Conservation (phyloP, 2,888 invertebrate species). For the Cheilosia impressa region DNA sequence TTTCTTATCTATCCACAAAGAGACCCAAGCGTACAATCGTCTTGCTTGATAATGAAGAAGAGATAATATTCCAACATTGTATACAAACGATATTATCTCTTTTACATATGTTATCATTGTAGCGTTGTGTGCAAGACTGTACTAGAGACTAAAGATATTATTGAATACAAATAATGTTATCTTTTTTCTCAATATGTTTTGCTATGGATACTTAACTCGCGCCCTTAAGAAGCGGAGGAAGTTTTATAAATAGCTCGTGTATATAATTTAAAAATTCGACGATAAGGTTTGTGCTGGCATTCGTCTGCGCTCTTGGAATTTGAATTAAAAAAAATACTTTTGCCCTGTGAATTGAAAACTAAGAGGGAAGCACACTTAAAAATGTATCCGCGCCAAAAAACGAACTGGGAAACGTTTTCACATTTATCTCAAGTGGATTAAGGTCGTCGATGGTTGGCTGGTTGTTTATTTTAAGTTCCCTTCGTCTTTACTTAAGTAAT, state of each 20-base stretch:
- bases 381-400: constrained; percentile 36
- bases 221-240: constrained; percentile 13
- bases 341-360: neutral
- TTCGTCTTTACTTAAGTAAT: constrained; percentile 37
- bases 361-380: constrained; percentile 1
- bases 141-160: too few species aligned
- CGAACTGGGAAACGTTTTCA: constrained; percentile 19
- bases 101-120: too few species aligned
- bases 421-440: constrained; percentile 51
- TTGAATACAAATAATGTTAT: too few species aligned
- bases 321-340: neutral
- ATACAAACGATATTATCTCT: too few species aligned
- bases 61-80: too few species aligned
- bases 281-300: constrained; percentile 22
- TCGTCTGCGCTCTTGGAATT: neutral
- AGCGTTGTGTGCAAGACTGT: too few species aligned
- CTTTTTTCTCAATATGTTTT: too few species aligned
- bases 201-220: too few species aligned
- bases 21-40: too few species aligned
- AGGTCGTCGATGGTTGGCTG: constrained; percentile 26
- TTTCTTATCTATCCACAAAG: too few species aligned
- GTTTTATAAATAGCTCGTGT: constrained; percentile 36
- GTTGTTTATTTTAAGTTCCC: constrained; percentile 14
- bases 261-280: neutral
- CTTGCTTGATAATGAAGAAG: too few species aligned